These are phyloP conservation scores for Chorisops tibialis DNA, from an alignment of 2,888 invertebrate genomes.

Conservation along the genomic window DNA sequence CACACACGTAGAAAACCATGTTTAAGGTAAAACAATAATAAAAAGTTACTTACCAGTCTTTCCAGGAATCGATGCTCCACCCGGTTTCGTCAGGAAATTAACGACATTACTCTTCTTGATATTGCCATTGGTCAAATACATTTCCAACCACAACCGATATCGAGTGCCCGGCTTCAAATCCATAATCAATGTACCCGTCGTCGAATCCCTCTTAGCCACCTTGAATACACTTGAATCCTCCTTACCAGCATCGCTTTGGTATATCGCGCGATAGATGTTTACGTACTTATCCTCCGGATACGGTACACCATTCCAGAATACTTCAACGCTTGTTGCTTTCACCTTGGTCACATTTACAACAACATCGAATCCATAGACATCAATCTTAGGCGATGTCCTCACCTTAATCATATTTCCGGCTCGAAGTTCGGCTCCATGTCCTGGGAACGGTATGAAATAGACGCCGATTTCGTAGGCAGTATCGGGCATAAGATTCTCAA, in stretches of 20 bases:
- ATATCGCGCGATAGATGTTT: conserved; percentile 82
- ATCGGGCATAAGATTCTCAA: conserved; percentile 74
- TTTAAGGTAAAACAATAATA: too few species aligned
- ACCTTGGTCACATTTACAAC: conserved; percentile 71
- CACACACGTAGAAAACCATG: too few species aligned
- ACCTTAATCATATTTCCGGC: conserved; percentile 68
- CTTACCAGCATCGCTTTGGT: conserved; percentile 70
- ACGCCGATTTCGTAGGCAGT: conserved; percentile 80
- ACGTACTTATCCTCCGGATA: conserved; percentile 87
- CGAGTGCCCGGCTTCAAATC: conserved; percentile 74
- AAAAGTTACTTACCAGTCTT: conserved; percentile 50
- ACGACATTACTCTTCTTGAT: conserved; percentile 87
- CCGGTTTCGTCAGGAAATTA: conserved; percentile 80
- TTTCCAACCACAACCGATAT: conserved; percentile 84
- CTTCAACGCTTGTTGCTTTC: conserved; percentile 72
- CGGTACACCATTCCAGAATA: conserved; percentile 81
- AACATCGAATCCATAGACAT: conserved; percentile 81
- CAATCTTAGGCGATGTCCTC: conserved; percentile 64
- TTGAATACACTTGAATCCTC: conserved; percentile 72
- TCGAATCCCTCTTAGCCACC: conserved; percentile 69
- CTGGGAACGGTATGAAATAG: conserved; percentile 77
- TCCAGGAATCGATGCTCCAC: conserved; percentile 55
- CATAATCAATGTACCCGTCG: conserved; percentile 62
- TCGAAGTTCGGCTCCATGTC: conserved; percentile 74
- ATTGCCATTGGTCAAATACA: conserved; percentile 85